Evolutionary conservation across 2,797 vertebrate genomes (phyloP), one percentile per base, ranked within the genome.

Genomic region (Moxostoma hubbsi): DNA sequence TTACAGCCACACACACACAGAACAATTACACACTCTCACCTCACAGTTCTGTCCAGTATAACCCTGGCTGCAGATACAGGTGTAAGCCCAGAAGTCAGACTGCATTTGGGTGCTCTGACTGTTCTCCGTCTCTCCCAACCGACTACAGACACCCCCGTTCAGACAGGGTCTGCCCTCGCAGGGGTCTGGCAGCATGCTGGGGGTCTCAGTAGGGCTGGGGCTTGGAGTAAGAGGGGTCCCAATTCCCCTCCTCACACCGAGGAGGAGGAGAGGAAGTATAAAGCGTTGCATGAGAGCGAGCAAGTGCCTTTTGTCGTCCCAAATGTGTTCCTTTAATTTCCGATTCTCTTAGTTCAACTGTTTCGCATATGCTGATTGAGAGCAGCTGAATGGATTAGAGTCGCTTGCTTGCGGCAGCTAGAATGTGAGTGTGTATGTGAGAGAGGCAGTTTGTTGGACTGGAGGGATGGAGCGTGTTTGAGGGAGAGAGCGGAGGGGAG

Each of bases 21-120:
- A 36, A 5, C 10, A 63, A 71, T 16, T 13, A 6, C 9, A 15
- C 45, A 16, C 16, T 75, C 94, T 85, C 92, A 97, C 97, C 96
- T 98, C 95, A 82, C 97, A 98, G 90, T 93, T 91, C 87, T 86
- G 84, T 73, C 97, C 96, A 0, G 93, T 93, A 90, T 96, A 92
- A 53, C 95, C 95, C 12, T 87, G 82, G n/a, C 90, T 90, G 86
- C 97, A 98, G 67, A 93, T 85, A 83, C 96, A 98, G 87, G 85
- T 87, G 75, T 97, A 98, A 71, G 89, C 87, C 89, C 90, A 90
- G 64, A 85, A 85, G 85, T 92, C 85, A 13, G 87, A 85, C 47
- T 83, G 87, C 68, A 79, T 82, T 77, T 82, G 84, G 0, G 43
- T 43, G 8, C 54, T 73, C 62, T 63, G 75, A 66, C 62, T 65